phyloP scores from a whole-genome alignment of 2,113 vertebrate genomes.

The Urocitellus parryii region DNA sequence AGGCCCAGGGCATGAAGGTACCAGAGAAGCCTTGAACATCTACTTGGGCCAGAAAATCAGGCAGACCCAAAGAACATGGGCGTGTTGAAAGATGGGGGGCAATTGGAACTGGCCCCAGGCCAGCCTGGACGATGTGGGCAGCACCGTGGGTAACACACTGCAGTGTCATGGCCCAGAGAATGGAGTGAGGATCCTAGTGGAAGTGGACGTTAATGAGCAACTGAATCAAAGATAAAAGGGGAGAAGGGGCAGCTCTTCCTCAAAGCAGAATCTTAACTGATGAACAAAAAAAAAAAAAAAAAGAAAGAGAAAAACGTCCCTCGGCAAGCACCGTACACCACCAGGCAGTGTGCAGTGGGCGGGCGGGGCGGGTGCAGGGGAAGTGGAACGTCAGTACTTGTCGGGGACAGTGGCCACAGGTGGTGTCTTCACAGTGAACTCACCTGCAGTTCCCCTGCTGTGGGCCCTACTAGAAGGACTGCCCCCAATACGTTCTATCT shows the following conservation, averaged over 20 bases:
- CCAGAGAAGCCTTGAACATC: neutral
- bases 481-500: no score
- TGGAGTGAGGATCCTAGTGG: no score
- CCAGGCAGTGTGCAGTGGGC: no score
- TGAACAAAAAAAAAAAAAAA: neutral
- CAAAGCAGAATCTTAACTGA: neutral
- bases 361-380: neutral
- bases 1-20: no score
- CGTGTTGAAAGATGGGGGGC: accelerated
- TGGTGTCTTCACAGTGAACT: no score
- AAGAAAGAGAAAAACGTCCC: accelerated
- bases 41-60: neutral
- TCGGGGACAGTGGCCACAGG: accelerated
- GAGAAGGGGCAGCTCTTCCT: neutral
- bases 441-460: no score
- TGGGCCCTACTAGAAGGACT: no score
- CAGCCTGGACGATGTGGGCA: neutral
- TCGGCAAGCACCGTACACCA: no score
- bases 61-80: neutral
- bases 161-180: neutral
- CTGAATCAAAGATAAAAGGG: no score
- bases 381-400: neutral
- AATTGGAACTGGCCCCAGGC: accelerated
- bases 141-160: neutral
- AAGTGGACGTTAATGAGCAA: no score